Base-by-base conservation (phyloP, 2,797 vertebrate species). In the Benthosema pterotum region DNA sequence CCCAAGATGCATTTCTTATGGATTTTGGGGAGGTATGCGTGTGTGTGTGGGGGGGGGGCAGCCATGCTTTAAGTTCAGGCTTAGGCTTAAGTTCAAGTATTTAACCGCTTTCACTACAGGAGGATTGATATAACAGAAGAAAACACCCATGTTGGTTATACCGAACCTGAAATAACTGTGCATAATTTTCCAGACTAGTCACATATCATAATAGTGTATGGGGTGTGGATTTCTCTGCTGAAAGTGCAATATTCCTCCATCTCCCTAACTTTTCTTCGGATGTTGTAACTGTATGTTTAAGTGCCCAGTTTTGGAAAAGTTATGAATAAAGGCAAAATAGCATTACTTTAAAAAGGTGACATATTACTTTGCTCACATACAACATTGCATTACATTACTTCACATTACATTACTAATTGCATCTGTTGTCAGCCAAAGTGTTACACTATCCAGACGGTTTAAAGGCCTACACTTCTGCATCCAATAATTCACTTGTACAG, bases 71-170 rank as follows among this genome's bases (percentile, higher is more conserved):
- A 85, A 87, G 87, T 80, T 73, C 63, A 74, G 77, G 84, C 88
- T 88, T 89, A 87, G 78, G 90, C 88, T 91, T 92, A 88, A 79
- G 82, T 88, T 88, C 69, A 84, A 79, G 84, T 83, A 87, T 84
- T 32, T 88, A 83, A 79, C 84, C 84, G 55, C 76, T 76, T 81
- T 72, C 79, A 78, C 72, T 82, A 60, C 70, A 82, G 64, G 56
- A 56, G 79, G 80, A 75, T 56, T 83, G 82, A 86, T 83, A 83
- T 75, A 78, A 59, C 76, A 74, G n/a, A 80, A 77, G 73, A 60
- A 78, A 72, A 80, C 75, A 75, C 62, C 68, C 63, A 78, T 62
- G 71, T 64, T 64, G 53, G 71, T 18, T 28, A 65, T 75, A 49
- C 65, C 42, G 63, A 48, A 63, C 66, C 63, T 69, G 57, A 52